A percentile compares a stretch with the other conserved stretches of the same genome.
These are phyloP conservation scores for Glaucidium brasilianum DNA, from an alignment of 2,113 vertebrate genomes.

Conservation along the genomic window DNA sequence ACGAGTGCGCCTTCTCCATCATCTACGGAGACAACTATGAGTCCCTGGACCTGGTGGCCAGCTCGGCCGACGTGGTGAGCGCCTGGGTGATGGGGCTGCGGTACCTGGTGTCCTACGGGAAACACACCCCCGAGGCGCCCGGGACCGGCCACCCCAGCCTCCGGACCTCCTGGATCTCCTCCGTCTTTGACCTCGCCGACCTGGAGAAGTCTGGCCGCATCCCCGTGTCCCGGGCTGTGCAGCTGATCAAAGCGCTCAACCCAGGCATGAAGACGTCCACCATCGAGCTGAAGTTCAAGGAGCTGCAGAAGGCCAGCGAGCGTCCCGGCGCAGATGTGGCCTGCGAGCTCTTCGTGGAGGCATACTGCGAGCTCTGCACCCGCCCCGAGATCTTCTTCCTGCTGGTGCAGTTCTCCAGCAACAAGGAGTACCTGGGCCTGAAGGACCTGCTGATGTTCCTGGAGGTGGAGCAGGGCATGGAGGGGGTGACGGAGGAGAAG, in stretches of 20 bases:
- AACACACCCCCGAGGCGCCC: conserved; percentile 78
- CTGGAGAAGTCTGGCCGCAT: conserved; percentile 82
- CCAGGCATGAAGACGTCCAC: conserved; percentile 88
- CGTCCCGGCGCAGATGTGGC: conserved; percentile 78
- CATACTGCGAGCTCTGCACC: conserved; percentile 90
- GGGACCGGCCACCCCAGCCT: conserved; percentile 82
- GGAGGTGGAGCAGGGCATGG: conserved; percentile 91
- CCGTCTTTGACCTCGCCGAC: conserved; percentile 85
- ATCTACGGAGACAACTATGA: conserved; percentile 94
- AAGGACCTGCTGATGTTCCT: conserved; percentile 90
- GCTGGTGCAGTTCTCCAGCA: conserved; percentile 91
- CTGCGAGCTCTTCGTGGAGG: conserved; percentile 85
- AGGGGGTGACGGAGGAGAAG: conserved; percentile 86
- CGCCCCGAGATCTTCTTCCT: conserved; percentile 91
- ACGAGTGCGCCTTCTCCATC: conserved; percentile 91
- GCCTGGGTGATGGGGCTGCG: conserved; percentile 93
- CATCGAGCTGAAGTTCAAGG: conserved; percentile 91
- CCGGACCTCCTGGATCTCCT: conserved; percentile 88
- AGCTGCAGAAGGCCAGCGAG: conserved; percentile 85
- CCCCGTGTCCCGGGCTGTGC: conserved; percentile 82
- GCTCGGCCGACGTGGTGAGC: conserved; percentile 86
- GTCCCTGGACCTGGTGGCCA: conserved; percentile 89
- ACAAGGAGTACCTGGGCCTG: conserved; percentile 90
- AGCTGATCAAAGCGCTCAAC: conserved; percentile 89
- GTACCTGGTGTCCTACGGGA: conserved; percentile 89